Conservation (phyloP, 1,140 invertebrate genomes). For the Nautilus pompilius region DNA sequence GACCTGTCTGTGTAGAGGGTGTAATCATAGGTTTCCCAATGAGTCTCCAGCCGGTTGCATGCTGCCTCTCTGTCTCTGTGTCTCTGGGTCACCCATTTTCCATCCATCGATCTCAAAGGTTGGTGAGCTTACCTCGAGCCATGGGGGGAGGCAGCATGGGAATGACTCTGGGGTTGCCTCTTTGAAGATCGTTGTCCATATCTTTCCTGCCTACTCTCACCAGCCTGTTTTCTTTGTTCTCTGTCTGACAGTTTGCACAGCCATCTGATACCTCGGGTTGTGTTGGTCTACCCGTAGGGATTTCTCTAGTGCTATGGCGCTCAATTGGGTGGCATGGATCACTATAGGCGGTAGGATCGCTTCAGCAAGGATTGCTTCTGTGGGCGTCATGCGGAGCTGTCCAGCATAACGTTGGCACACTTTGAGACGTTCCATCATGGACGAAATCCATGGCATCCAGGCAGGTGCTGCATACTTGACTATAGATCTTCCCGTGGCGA, state of each 20-base stretch:
- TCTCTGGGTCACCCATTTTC: too few species aligned
- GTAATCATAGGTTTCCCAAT: not conserved
- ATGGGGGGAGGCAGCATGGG: too few species aligned
- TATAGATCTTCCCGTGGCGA: not conserved
- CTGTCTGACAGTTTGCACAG: too few species aligned
- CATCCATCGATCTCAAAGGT: too few species aligned
- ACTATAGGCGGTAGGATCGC: not conserved
- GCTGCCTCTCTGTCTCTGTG: too few species aligned
- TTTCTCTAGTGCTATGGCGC: not conserved
- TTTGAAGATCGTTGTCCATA: too few species aligned
- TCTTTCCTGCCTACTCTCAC: too few species aligned
- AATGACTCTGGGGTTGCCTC: too few species aligned
- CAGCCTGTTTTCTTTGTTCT: too few species aligned
- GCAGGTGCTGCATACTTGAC: not conserved
- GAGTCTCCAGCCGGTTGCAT: not conserved
- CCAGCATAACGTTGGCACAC: not conserved
- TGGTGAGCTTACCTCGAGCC: too few species aligned
- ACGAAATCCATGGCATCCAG: not conserved
- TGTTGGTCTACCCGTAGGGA: too few species aligned
- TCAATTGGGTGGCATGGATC: not conserved
- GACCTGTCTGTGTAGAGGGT: not conserved
- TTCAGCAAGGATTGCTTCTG: not conserved
- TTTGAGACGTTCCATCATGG: not conserved
- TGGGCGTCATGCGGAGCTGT: not conserved
- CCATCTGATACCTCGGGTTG: too few species aligned